phyloP scores from a whole-genome alignment of 2,888 invertebrate genomes.

The Synergus itoensis region DNA sequence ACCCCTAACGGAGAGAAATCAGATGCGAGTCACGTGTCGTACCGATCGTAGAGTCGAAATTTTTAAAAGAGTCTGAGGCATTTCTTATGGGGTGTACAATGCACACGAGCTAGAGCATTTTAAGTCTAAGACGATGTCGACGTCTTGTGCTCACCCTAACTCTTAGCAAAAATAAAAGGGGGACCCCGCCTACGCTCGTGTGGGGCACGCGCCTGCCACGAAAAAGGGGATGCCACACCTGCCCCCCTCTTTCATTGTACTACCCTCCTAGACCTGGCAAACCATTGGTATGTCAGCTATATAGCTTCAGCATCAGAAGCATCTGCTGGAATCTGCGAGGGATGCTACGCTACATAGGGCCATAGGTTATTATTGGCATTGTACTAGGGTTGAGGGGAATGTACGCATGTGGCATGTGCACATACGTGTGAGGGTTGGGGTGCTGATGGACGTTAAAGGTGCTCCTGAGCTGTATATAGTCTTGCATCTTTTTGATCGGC shows the following conservation, averaged over 20 bases:
- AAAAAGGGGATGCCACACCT: slow-evolving; percentile 71
- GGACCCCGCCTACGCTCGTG: slow-evolving; percentile 77
- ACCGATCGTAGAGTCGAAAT: not conserved
- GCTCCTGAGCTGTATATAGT: slow-evolving; percentile 46
- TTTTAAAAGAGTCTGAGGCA: not conserved
- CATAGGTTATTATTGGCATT: slow-evolving; percentile 76
- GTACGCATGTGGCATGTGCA: slow-evolving; percentile 58
- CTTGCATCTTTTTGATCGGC: slow-evolving; percentile 18
- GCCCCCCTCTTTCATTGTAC: slow-evolving; percentile 72
- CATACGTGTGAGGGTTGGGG: slow-evolving; percentile 53
- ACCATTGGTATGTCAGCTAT: slow-evolving; percentile 43
- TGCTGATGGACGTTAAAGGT: slow-evolving; percentile 64
- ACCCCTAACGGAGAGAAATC: not conserved
- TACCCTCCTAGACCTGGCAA: slow-evolving; percentile 67
- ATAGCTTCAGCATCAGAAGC: slow-evolving; percentile 55
- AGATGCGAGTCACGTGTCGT: not conserved
- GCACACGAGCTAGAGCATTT: not conserved
- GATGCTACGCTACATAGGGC: slow-evolving; percentile 65
- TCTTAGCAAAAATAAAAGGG: slow-evolving; percentile 55
- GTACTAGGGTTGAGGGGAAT: slow-evolving; percentile 60
- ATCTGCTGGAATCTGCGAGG: slow-evolving; percentile 76
- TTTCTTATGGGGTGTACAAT: not conserved
- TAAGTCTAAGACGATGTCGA: slow-evolving; percentile 37
- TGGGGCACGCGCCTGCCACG: slow-evolving; percentile 76
- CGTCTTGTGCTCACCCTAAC: slow-evolving; percentile 35